Base-by-base conservation (phyloP, 1,140 invertebrate genomes). In the Drosophila ercepeae region DNA sequence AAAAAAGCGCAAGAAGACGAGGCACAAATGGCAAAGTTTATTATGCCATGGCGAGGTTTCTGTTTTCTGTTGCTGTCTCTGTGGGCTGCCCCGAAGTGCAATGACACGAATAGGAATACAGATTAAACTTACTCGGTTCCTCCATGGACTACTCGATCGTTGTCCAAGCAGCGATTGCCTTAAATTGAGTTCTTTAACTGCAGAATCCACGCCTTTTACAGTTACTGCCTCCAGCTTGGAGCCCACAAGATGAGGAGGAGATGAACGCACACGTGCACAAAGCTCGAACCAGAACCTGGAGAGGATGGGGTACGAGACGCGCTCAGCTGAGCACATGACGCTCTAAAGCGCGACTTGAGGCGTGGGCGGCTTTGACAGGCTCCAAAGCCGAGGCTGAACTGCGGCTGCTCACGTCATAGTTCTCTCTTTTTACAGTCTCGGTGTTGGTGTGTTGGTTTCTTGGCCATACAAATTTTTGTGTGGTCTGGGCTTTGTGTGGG, bases 241-340 rank as follows among this genome's bases (percentile, higher is more conserved):
- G 46, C 29, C 19, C 19, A n/a, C n/a, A n/a, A n/a, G n/a, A n/a
- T n/a, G n/a, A n/a, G n/a, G n/a, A 13, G 13, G 14, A 57, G 29
- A 72, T 53, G 49, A 64, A 63, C 41, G 55, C 49, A 70, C 76
- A 63, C 61, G 75, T 59, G 69, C 58, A 52, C 45, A 65, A 70
- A 64, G 34, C 54, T 44, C 25, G 21, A 21, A 14, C 11, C 13
- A 36, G 32, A 39, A 14, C n/a, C n/a, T n/a, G 34, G 14, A 16
- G 23, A 16, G 14, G 14, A 49, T 1, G 16, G 51, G 51, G 21
- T 45, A 55, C 27, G 42, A 65, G 49, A 41, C 52, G 49, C 61
- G 79, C 71, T 69, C 76, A 84, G 81, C 72, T 79, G 63, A 84
- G 76, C 78, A 59, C 59, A 68, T 86, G 72, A 84, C 81, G 76